phyloP scores from a whole-genome alignment of 2,888 invertebrate species.

The Phortica magna region DNA sequence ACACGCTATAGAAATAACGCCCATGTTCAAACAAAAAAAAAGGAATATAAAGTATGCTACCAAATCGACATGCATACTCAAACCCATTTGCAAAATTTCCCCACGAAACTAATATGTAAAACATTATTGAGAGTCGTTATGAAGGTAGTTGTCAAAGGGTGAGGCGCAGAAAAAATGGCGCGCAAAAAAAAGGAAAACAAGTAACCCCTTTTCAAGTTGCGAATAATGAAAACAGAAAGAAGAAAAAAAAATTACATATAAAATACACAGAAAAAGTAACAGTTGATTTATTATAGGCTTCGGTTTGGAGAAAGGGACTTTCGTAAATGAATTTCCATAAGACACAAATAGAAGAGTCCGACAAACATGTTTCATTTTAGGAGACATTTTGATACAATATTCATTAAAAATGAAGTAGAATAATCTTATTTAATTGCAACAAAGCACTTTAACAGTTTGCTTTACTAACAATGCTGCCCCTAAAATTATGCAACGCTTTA shows the following conservation, averaged over 20 bases:
- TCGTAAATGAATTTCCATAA: not conserved
- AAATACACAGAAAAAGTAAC: not conserved
- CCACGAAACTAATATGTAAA: constrained; percentile 1
- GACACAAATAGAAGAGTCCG: too few species aligned
- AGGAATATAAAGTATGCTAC: not conserved
- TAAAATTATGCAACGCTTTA: constrained; percentile 24
- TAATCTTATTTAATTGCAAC: too few species aligned
- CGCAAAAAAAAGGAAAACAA: not conserved
- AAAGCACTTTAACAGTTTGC: too few species aligned
- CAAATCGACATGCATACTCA: constrained; percentile 13
- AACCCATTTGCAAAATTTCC: not conserved
- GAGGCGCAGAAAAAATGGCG: not conserved
- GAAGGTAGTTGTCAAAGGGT: not conserved
- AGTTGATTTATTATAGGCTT: constrained; percentile 1
- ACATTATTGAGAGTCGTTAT: constrained; percentile 1
- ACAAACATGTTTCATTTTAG: too few species aligned
- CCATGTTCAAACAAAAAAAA: not conserved
- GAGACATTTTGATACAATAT: too few species aligned
- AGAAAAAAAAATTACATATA: not conserved
- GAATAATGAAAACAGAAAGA: not conserved
- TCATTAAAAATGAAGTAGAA: too few species aligned
- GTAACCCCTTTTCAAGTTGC: constrained; percentile 5
- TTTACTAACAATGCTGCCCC: not conserved
- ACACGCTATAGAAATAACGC: not conserved
- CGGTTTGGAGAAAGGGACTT: not conserved